Evolutionary conservation across 2,888 invertebrate species (phyloP).

Genomic region (Sabatieria punctata): DNA sequence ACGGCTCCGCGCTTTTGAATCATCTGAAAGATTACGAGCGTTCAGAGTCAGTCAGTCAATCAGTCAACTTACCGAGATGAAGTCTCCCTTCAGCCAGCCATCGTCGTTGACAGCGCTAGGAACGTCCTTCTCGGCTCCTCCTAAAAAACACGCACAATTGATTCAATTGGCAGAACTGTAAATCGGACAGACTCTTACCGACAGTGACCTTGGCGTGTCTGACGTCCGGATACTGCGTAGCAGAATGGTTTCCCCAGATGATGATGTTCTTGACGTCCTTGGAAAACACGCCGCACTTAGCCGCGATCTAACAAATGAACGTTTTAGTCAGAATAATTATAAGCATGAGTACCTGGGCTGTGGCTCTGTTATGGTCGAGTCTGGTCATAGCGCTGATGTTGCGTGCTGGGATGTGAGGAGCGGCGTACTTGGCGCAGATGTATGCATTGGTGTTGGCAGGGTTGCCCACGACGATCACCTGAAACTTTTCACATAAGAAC

Average conservation of each 20-base stretch:
- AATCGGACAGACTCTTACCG: conserved; percentile 10
- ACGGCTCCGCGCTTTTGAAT: conserved; percentile 95
- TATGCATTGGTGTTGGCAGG: conserved; percentile 97
- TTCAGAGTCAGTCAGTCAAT: neutral
- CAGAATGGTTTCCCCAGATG: conserved; percentile 99
- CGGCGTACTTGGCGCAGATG: conserved; percentile 79
- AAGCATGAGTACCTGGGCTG: conserved; percentile 51
- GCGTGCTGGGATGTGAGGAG: conserved; percentile 75
- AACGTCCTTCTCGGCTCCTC: conserved; percentile 19
- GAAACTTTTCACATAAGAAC: too few relatives aligned
- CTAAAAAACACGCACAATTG: conserved; percentile 7
- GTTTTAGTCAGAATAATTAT: neutral
- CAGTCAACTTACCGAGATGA: conserved; percentile 46
- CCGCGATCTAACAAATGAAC: conserved; percentile 34
- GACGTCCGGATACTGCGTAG: conserved; percentile 92
- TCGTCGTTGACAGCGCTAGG: conserved; percentile 54
- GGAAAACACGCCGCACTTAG: conserved; percentile 40
- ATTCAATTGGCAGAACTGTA: conserved; percentile 10
- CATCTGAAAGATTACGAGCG: conserved; percentile 39
- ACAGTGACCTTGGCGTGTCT: conserved; percentile 36
- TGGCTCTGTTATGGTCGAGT: conserved; percentile 91
- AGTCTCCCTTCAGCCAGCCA: conserved; percentile 57
- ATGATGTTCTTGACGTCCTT: conserved; percentile 68
- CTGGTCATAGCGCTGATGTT: conserved; percentile 97
- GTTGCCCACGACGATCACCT: conserved; percentile 81